A percentile compares a stretch with the other conserved stretches of the same genome.
Evolutionary conservation across 2,888 invertebrate species (phyloP).

Genomic region (Dicranocentrus wangi): DNA sequence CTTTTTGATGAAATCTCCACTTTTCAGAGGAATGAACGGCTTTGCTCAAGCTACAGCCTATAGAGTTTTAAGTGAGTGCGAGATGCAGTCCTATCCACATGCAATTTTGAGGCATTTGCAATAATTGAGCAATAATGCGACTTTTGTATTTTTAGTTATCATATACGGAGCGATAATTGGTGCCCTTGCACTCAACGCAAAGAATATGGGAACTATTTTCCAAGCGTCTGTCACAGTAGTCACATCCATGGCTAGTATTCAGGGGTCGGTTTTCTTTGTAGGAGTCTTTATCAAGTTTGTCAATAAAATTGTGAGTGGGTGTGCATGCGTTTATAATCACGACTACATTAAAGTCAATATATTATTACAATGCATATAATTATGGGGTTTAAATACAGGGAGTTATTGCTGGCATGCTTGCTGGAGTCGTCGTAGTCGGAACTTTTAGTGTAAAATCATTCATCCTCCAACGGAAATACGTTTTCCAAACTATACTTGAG

Average conservation of each 20-base stretch:
- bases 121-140: no score
- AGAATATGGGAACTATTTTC: conserved; percentile 67
- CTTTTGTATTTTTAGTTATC: no score
- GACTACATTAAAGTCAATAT: no score
- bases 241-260: conserved; percentile 60
- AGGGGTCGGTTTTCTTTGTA: conserved; percentile 65
- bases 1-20: conserved; percentile 62
- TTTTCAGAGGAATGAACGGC: conserved; percentile 60
- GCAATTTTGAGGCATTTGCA: no score
- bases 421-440: conserved; percentile 42
- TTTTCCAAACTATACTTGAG: conserved; percentile 52
- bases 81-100: no score
- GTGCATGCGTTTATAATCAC: no score
- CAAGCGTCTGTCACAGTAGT: conserved; percentile 65
- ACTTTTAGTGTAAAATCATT: conserved; percentile 61
- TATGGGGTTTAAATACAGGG: conserved; percentile 61
- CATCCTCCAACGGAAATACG: conserved; percentile 53
- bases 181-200: conserved; percentile 63
- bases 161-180: conserved; percentile 62
- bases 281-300: conserved; percentile 69
- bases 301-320: conserved; percentile 66
- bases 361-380: background rate
- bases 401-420: conserved; percentile 62
- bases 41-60: conserved; percentile 56
- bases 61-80: conserved; percentile 62